A percentile compares a stretch with the other conserved stretches of the same genome.
Conservation (phyloP, 2,113 vertebrate species). For the Laticauda laticaudata region DNA sequence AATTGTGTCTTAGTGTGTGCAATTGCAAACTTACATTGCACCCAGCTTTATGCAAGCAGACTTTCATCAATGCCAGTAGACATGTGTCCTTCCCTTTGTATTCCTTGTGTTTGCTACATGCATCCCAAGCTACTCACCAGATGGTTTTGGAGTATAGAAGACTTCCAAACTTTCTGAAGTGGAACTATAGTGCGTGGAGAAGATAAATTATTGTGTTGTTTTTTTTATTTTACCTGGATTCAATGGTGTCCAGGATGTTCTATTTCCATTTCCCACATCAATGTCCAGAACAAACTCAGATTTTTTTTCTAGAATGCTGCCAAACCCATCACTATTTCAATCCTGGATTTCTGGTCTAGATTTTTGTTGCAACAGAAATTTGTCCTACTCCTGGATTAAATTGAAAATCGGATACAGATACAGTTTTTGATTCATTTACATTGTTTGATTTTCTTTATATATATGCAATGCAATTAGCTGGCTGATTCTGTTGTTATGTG, state of each 20-base stretch:
- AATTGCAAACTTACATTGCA: background rate
- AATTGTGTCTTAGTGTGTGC: background rate
- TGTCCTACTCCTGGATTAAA: background rate
- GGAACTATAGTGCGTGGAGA: background rate
- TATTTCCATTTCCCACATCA: background rate
- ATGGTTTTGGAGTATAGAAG: background rate
- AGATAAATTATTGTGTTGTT: background rate
- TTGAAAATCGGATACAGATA: background rate
- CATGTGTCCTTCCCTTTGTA: background rate
- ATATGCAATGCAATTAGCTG: background rate
- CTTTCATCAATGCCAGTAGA: background rate
- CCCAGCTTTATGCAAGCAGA: background rate
- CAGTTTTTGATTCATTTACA: background rate
- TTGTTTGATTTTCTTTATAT: background rate
- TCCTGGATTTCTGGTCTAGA: background rate
- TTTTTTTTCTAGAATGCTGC: background rate
- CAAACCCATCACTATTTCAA: background rate
- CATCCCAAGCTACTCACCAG: background rate
- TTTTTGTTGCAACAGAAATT: background rate
- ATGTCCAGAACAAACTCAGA: background rate
- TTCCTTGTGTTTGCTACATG: background rate
- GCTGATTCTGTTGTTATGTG: background rate
- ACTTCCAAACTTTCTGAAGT: background rate
- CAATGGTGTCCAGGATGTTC: background rate
- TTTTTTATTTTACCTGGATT: background rate